These are phyloP conservation scores for Apostichopus californicus DNA, from an alignment of 35 echinoderm and acorn worm genomes.

Conservation along the genomic window DNA sequence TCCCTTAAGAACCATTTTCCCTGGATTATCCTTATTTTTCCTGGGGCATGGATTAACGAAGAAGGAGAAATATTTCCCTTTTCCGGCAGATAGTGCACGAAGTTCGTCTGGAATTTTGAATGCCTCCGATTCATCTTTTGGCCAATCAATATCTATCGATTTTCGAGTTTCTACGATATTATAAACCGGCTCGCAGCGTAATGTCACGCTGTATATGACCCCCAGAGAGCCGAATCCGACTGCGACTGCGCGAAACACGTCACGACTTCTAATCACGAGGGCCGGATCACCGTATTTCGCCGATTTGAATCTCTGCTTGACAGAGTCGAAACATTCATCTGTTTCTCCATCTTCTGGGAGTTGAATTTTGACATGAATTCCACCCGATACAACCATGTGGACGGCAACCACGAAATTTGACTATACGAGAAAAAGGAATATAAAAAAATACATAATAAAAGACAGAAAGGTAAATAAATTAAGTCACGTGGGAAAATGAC, in stretches of 20 bases:
- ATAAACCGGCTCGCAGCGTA: conserved; percentile 78
- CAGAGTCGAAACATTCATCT: conserved; percentile 86
- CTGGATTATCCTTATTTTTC: conserved; percentile 58
- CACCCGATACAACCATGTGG: conserved; percentile 80
- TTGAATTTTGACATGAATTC: conserved; percentile 77
- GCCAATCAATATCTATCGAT: conserved; percentile 83
- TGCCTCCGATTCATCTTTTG: conserved; percentile 47
- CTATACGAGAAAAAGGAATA: conserved; percentile 36
- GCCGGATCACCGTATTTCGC: conserved; percentile 81
- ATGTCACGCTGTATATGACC: conserved; percentile 86
- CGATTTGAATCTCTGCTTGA: conserved; percentile 60
- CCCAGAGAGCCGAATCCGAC: conserved; percentile 90
- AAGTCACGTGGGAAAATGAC: too few relatives aligned
- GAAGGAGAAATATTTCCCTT: conserved; percentile 94
- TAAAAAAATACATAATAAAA: neutral
- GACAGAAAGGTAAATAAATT: too few relatives aligned
- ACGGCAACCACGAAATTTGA: conserved; percentile 86
- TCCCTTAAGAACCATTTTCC: conserved; percentile 73
- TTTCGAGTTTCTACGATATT: conserved; percentile 80
- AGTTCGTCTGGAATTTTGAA: conserved; percentile 72
- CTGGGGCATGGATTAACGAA: conserved; percentile 90
- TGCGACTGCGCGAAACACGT: conserved; percentile 87
- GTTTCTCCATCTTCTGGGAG: conserved; percentile 63
- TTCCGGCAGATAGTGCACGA: conserved; percentile 68
- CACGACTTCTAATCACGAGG: conserved; percentile 74